These are phyloP conservation scores for Gavialis gangeticus DNA, from an alignment of 2,113 vertebrate species.

Conservation along the genomic window DNA sequence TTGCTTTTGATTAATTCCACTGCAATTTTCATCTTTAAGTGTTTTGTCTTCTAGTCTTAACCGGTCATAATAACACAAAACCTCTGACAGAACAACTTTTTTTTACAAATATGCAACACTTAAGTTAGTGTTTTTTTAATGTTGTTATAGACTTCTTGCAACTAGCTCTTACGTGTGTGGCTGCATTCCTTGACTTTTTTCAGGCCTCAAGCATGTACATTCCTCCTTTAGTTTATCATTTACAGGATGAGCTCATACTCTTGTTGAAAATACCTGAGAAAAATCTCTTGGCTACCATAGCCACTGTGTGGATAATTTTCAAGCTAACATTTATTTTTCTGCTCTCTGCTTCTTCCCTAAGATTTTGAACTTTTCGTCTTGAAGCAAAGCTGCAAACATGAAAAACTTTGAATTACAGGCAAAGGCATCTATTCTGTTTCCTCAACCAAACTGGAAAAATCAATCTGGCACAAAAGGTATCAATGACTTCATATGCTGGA, in stretches of 20 bases:
- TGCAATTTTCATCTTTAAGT: background rate
- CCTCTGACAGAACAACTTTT: background rate
- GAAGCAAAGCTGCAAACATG: background rate
- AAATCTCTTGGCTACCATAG: background rate
- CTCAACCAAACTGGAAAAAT: background rate
- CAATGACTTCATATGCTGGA: background rate
- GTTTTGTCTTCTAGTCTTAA: background rate
- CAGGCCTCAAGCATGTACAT: background rate
- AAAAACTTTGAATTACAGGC: slow-evolving; percentile 3
- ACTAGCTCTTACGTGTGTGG: background rate
- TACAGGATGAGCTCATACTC: slow-evolving; percentile 6
- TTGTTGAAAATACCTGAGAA: slow-evolving; percentile 6
- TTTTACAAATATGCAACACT: background rate
- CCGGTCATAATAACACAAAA: background rate
- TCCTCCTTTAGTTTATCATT: slow-evolving; percentile 55
- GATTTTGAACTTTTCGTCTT: background rate
- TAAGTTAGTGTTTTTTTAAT: background rate
- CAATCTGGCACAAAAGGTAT: background rate
- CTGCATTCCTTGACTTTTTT: background rate
- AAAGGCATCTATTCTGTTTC: background rate
- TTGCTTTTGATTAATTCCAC: background rate
- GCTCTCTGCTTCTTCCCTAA: background rate
- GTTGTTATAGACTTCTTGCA: background rate
- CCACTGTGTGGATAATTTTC: background rate
- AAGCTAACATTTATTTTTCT: background rate